Evolutionary conservation across 2,888 invertebrate genomes (phyloP).

Genomic region (Scaptomyza reducta): DNA sequence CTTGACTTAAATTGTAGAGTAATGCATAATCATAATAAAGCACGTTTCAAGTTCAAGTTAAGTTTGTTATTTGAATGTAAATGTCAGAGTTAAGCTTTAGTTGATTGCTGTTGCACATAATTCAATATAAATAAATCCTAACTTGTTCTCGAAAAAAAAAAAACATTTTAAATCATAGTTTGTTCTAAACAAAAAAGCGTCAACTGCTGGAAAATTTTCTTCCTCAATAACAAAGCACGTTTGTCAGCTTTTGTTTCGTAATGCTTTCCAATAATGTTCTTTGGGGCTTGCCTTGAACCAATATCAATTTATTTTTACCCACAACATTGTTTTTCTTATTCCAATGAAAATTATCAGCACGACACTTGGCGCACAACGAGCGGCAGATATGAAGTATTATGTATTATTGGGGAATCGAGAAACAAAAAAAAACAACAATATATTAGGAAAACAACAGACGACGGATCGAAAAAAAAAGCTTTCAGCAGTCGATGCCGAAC

Average conservation of each 20-base stretch:
- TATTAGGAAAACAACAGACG: not conserved
- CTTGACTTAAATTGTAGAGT: constrained; percentile 7
- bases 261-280: constrained; percentile 16
- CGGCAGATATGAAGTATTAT: constrained; percentile 46
- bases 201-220: not conserved
- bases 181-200: not conserved
- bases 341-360: constrained; percentile 51
- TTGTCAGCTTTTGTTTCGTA: constrained; percentile 18
- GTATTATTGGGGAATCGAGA: constrained; percentile 24
- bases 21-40: constrained; percentile 16
- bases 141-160: too few species aligned
- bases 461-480: constrained; percentile 10
- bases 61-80: not conserved
- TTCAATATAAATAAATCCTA: too few species aligned
- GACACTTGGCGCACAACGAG: constrained; percentile 46
- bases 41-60: constrained; percentile 1
- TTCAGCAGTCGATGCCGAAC: constrained; percentile 42
- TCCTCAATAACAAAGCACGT: not conserved
- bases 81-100: not conserved
- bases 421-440: not conserved
- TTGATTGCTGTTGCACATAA: too few species aligned
- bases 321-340: constrained; percentile 47
- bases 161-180: too few species aligned
- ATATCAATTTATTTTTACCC: constrained; percentile 51
- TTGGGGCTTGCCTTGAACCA: constrained; percentile 27